Evolutionary conservation across 2,888 invertebrate genomes (phyloP).

Genomic region (Spialia ferax): DNA sequence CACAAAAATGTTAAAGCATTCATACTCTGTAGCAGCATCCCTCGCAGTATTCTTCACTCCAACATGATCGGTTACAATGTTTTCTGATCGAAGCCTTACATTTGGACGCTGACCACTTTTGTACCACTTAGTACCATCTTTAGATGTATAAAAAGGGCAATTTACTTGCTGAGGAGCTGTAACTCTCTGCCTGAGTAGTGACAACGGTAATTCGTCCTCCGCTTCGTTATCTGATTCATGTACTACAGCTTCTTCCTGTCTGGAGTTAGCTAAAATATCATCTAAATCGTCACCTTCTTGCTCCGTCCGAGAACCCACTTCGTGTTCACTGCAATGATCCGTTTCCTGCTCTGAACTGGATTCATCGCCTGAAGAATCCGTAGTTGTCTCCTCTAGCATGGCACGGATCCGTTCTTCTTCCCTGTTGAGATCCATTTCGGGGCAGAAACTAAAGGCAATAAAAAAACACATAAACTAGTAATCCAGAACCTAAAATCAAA

Average conservation of each 20-base stretch:
- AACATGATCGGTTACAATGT: conserved; percentile 25
- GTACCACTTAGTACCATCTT: conserved; percentile 29
- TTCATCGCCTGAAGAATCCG: conserved; percentile 31
- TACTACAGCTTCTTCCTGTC: conserved; percentile 1
- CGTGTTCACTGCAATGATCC: conserved; percentile 34
- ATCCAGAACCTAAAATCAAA: neutral
- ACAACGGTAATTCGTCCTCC: conserved; percentile 16
- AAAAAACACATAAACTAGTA: neutral
- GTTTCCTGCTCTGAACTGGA: conserved; percentile 38
- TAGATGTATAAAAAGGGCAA: conserved; percentile 27
- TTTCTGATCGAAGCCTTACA: conserved; percentile 22
- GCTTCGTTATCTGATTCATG: neutral
- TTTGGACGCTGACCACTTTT: conserved; percentile 16
- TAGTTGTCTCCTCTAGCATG: conserved; percentile 22
- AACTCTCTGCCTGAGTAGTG: conserved; percentile 21
- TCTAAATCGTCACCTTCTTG: conserved; percentile 25
- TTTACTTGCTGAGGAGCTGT: conserved; percentile 25
- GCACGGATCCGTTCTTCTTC: neutral
- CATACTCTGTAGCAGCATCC: conserved; percentile 19
- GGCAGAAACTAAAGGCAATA: neutral
- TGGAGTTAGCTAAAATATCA: conserved; percentile 28
- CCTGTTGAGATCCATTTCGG: neutral
- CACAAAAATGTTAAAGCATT: conserved; percentile 17
- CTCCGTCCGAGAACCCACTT: conserved; percentile 31
- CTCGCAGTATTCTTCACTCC: conserved; percentile 10